phyloP scores from a whole-genome alignment of 2,888 invertebrate genomes.

The Calephelis perditalis region DNA sequence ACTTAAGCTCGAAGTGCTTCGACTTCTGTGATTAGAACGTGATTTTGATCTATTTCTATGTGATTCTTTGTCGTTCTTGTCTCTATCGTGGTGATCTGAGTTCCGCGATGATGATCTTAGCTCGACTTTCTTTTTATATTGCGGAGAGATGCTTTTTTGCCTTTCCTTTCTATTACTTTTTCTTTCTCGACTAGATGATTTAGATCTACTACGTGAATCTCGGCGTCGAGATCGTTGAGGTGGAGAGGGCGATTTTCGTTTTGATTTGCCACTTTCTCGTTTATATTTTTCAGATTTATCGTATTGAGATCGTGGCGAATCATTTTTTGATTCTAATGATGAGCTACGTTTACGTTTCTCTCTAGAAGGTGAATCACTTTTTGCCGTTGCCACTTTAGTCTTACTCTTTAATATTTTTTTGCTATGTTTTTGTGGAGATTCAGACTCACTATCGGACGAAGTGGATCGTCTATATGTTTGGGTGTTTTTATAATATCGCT shows the following conservation, averaged over 20 bases:
- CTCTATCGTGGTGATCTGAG: slow-evolving; percentile 34
- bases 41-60: slow-evolving; percentile 44
- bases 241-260: slow-evolving; percentile 42
- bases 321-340: slow-evolving; percentile 39
- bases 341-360: slow-evolving; percentile 44
- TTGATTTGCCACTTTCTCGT: slow-evolving; percentile 39
- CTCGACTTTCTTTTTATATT: slow-evolving; percentile 43
- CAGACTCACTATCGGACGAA: slow-evolving; percentile 53
- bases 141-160: slow-evolving; percentile 41
- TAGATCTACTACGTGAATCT: slow-evolving; percentile 41
- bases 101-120: slow-evolving; percentile 39
- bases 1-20: slow-evolving; percentile 79
- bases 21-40: slow-evolving; percentile 53
- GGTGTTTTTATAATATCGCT: slow-evolving; percentile 45
- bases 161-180: slow-evolving; percentile 46
- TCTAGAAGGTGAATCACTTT: slow-evolving; percentile 36
- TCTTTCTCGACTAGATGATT: slow-evolving; percentile 42
- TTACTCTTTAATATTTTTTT: slow-evolving; percentile 35
- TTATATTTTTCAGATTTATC: slow-evolving; percentile 41
- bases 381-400: slow-evolving; percentile 42
- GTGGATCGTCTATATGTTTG: slow-evolving; percentile 39
- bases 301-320: slow-evolving; percentile 35
- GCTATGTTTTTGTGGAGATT: slow-evolving; percentile 38
- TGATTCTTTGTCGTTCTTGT: slow-evolving; percentile 37
- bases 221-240: slow-evolving; percentile 34